phyloP scores from a whole-genome alignment of 2,888 invertebrate genomes.

The Dermolepida albohirtum region DNA sequence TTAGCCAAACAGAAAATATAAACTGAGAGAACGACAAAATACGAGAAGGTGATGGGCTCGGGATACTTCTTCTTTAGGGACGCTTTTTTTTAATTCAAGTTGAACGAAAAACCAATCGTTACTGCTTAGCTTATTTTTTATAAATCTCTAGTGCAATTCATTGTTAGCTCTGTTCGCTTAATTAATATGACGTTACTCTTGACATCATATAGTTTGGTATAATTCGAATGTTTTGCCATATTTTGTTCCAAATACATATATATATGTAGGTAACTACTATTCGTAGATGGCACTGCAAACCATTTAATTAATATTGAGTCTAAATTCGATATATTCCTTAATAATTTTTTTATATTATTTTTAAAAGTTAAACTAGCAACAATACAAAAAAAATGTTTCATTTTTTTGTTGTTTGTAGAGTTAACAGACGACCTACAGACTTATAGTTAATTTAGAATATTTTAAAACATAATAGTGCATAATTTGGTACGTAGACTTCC shows the following conservation, averaged over 20 bases:
- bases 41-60: slow-evolving; percentile 27
- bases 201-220: slow-evolving; percentile 9
- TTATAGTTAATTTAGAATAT: too few species aligned
- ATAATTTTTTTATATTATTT: too few species aligned
- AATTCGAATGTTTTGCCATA: slow-evolving; percentile 24
- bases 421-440: too few species aligned
- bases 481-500: too few species aligned
- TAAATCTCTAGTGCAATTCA: slow-evolving; percentile 32
- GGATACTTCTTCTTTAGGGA: slow-evolving; percentile 30
- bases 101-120: slow-evolving; percentile 14
- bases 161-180: slow-evolving; percentile 36
- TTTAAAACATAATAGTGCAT: too few species aligned
- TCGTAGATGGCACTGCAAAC: too few species aligned
- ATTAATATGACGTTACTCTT: slow-evolving; percentile 37
- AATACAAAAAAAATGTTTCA: too few species aligned
- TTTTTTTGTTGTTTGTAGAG: too few species aligned
- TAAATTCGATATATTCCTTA: too few species aligned
- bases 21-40: slow-evolving; percentile 27
- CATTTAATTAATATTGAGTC: too few species aligned
- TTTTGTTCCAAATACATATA: slow-evolving; percentile 7
- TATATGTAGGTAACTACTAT: too few species aligned
- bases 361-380: too few species aligned
- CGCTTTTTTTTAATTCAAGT: slow-evolving; percentile 10
- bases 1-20: slow-evolving; percentile 51
- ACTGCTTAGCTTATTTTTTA: slow-evolving; percentile 16